Evolutionary conservation across 2,113 vertebrate species (phyloP).

Genomic region (Harpagus bidentatus): DNA sequence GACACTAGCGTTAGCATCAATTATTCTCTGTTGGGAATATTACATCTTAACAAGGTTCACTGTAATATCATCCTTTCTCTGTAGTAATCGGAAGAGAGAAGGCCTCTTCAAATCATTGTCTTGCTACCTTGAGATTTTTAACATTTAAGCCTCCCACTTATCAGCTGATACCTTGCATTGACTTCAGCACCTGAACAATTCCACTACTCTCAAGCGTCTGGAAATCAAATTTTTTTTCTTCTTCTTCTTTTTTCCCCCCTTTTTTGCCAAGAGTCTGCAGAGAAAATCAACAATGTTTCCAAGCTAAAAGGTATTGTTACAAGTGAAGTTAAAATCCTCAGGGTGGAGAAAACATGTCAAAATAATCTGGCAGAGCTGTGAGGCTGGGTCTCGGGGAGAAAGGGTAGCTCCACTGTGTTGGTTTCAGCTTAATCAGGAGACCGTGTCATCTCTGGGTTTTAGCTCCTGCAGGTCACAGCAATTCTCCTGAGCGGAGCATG

Average conservation of each 20-base stretch:
- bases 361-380: background rate
- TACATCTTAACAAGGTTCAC: constrained; percentile 12
- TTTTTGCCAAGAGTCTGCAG: background rate
- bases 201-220: background rate
- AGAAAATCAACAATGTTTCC: background rate
- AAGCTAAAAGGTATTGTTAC: background rate
- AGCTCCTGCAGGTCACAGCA: background rate
- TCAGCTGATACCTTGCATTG: background rate
- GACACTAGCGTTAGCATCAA: constrained; percentile 23
- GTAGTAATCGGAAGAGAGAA: background rate
- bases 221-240: background rate
- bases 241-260: too few relatives aligned
- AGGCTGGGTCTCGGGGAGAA: background rate
- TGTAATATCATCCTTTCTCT: constrained; percentile 13
- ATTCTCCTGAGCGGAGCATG: background rate
- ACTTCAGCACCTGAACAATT: constrained; percentile 6
- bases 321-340: background rate
- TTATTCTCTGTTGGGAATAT: constrained; percentile 45
- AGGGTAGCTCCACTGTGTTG: background rate
- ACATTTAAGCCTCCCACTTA: constrained; percentile 6
- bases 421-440: background rate
- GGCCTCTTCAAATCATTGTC: constrained; percentile 23
- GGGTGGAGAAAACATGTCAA: background rate
- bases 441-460: background rate
- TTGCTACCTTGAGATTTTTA: constrained; percentile 27